These are phyloP conservation scores for Scolanthus callimorphus DNA, from an alignment of 92 coral and sea anemone species.

Conservation along the genomic window DNA sequence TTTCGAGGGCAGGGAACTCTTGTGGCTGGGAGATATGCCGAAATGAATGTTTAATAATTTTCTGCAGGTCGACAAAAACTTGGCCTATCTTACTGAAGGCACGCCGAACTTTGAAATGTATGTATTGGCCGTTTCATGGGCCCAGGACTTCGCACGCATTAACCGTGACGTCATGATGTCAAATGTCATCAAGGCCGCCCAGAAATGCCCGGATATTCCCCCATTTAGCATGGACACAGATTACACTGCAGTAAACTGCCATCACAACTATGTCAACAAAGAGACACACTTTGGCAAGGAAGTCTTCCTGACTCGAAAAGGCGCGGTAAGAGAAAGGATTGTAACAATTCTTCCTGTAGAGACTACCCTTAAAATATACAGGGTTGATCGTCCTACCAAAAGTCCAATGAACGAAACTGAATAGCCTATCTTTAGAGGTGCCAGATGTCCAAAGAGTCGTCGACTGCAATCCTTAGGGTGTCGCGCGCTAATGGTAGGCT, in stretches of 20 bases:
- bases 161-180: conserved; percentile 79
- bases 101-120: conserved; percentile 63
- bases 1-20: too few species aligned
- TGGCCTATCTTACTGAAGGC: conserved; percentile 73
- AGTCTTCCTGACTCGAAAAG: conserved; percentile 75
- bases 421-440: too few species aligned
- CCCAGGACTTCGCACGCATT: conserved; percentile 65
- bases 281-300: conserved; percentile 75
- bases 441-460: too few species aligned
- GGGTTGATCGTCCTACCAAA: too few species aligned
- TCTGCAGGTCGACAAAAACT: conserved; percentile 64
- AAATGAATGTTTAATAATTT: too few species aligned
- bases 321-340: conserved; percentile 66
- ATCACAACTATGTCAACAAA: conserved; percentile 75
- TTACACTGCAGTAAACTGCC: conserved; percentile 78
- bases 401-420: too few species aligned
- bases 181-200: conserved; percentile 53
- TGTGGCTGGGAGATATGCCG: too few species aligned
- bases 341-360: too few species aligned
- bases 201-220: conserved; percentile 48
- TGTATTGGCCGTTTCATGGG: conserved; percentile 81
- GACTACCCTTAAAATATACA: too few species aligned
- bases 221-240: conserved; percentile 46
- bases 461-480: too few species aligned
- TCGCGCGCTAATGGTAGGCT: too few species aligned